These are phyloP conservation scores for Dicyrtomina minuta DNA, from an alignment of 2,888 invertebrate genomes.

Conservation along the genomic window DNA sequence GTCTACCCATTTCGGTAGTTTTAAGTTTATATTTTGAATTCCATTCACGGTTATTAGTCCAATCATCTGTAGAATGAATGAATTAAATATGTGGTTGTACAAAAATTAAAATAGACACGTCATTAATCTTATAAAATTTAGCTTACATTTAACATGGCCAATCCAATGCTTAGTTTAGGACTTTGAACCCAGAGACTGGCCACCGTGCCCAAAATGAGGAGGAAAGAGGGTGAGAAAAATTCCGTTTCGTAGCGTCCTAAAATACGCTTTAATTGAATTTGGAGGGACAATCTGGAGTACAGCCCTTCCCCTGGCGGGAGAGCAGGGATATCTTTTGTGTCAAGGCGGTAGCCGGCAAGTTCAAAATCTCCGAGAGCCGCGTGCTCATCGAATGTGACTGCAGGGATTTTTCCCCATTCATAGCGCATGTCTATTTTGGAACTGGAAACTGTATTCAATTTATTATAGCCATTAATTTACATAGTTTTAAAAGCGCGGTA, in stretches of 20 bases:
- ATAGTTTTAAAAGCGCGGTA: too few relatives aligned
- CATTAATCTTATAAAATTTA: background rate
- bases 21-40: background rate
- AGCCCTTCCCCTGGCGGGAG: conserved; percentile 8
- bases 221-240: conserved; percentile 5
- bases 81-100: too few relatives aligned
- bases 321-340: background rate
- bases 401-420: conserved; percentile 88
- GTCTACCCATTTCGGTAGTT: conserved; percentile 18
- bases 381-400: conserved; percentile 55
- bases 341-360: background rate
- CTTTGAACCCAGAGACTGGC: conserved; percentile 10
- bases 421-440: conserved; percentile 96
- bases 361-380: conserved; percentile 8
- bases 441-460: conserved; percentile 57
- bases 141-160: conserved; percentile 15
- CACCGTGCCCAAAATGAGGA: conserved; percentile 4
- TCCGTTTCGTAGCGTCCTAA: conserved; percentile 10
- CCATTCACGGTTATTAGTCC: background rate
- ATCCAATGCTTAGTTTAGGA: background rate
- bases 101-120: background rate
- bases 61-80: conserved; percentile 12
- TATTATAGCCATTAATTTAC: too few relatives aligned
- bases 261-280: conserved; percentile 23
- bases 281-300: conserved; percentile 27